These are phyloP conservation scores for Pseudolycoriella hygida DNA, from an alignment of 2,888 invertebrate species.

Conservation along the genomic window DNA sequence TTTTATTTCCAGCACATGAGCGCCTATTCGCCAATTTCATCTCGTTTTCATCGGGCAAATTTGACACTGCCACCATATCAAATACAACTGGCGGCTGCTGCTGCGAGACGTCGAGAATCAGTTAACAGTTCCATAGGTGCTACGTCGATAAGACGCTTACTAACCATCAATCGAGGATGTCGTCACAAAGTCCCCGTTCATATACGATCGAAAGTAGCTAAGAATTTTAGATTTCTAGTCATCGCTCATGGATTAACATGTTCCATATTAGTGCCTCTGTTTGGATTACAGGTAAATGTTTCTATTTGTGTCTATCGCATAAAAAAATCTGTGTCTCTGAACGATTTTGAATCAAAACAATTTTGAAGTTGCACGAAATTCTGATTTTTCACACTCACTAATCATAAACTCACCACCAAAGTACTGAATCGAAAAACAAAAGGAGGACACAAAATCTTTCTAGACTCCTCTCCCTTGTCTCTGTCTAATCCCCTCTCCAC, in stretches of 20 bases:
- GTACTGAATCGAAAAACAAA: no score
- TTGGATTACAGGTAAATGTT: conserved; percentile 16
- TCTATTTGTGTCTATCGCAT: not conserved
- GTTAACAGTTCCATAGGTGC: conserved; percentile 57
- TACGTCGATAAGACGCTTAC: conserved; percentile 55
- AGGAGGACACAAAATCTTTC: no score
- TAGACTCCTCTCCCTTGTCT: no score
- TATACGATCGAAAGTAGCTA: conserved; percentile 23
- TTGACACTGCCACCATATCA: conserved; percentile 25
- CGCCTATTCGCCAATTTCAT: conserved; percentile 41
- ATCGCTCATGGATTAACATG: conserved; percentile 23
- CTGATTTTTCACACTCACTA: no score
- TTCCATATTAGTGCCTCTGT: conserved; percentile 23
- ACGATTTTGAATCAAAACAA: not conserved
- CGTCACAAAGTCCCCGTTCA: conserved; percentile 26
- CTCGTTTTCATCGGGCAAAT: conserved; percentile 33
- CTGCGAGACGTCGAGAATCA: conserved; percentile 42
- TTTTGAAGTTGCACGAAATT: not conserved
- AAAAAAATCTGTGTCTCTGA: not conserved
- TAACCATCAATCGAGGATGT: conserved; percentile 36
- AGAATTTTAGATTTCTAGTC: conserved; percentile 22
- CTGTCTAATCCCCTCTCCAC: no score
- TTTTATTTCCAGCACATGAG: conserved; percentile 29
- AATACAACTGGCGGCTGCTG: conserved; percentile 17
- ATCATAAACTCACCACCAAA: no score